Percentiles rank a stretch among this genome's conserved stretches.
Conservation (phyloP, 1,140 invertebrate species). For the Trachelipus rathkii region DNA sequence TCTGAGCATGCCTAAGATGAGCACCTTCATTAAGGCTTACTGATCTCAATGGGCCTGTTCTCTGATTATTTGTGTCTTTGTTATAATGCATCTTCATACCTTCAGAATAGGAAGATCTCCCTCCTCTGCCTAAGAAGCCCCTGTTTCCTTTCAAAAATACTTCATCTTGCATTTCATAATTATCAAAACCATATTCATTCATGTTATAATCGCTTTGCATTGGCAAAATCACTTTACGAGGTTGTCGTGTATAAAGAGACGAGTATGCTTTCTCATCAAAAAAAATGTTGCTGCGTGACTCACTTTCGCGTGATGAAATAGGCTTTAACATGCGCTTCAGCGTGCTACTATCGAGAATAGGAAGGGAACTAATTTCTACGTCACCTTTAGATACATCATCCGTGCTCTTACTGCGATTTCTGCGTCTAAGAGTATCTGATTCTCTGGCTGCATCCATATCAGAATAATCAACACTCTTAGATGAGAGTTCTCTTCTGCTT, state of each 20-base stretch:
- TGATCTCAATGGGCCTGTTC: neutral
- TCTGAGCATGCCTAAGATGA: neutral
- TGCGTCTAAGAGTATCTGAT: slow-evolving; percentile 55
- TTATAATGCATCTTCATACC: neutral
- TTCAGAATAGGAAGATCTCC: slow-evolving; percentile 1
- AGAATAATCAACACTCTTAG: slow-evolving; percentile 70
- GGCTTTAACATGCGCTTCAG: slow-evolving; percentile 90
- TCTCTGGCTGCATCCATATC: slow-evolving; percentile 61
- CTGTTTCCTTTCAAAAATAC: slow-evolving; percentile 21
- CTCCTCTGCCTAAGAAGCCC: slow-evolving; percentile 1
- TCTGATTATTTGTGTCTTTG: neutral
- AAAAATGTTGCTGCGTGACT: slow-evolving; percentile 51
- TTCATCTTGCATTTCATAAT: slow-evolving; percentile 14
- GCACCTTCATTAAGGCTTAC: neutral
- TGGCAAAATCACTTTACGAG: neutral
- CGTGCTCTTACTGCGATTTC: slow-evolving; percentile 72
- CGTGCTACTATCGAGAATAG: slow-evolving; percentile 68
- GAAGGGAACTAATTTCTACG: slow-evolving; percentile 33
- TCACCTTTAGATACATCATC: slow-evolving; percentile 59
- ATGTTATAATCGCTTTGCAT: slow-evolving; percentile 50
- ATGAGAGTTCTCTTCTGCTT: slow-evolving; percentile 41
- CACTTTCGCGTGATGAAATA: slow-evolving; percentile 59
- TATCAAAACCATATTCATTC: slow-evolving; percentile 51
- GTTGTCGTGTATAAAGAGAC: neutral
- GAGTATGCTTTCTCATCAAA: neutral